phyloP scores from a whole-genome alignment of 1,140 invertebrate species.

The Dryas iulia region DNA sequence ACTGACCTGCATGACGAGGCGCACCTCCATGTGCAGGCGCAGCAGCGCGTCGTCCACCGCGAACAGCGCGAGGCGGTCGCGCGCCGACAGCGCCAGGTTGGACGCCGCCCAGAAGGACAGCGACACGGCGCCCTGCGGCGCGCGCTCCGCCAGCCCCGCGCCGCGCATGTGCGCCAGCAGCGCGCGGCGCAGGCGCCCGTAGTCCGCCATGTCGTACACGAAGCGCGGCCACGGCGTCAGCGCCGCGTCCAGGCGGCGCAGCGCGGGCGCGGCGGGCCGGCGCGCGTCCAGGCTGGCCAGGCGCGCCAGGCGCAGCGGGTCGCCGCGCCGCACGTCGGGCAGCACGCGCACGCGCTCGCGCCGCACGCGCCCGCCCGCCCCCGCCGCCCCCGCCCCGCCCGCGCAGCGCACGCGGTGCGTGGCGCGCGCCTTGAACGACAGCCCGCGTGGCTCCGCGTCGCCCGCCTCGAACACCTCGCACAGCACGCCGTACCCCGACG shows the following conservation, averaged over 20 bases:
- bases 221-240: slow-evolving; percentile 82
- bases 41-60: slow-evolving; percentile 84
- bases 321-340: slow-evolving; percentile 44
- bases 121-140: slow-evolving; percentile 83
- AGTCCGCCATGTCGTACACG: slow-evolving; percentile 87
- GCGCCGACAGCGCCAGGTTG: slow-evolving; percentile 85
- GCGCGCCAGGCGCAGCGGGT: slow-evolving; percentile 46
- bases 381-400: slow-evolving; percentile 33
- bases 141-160: slow-evolving; percentile 30
- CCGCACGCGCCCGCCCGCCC: slow-evolving; percentile 39
- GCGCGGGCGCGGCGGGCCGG: slow-evolving; percentile 25
- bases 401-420: slow-evolving; percentile 56
- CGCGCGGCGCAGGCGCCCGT: slow-evolving; percentile 52
- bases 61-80: slow-evolving; percentile 82
- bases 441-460: slow-evolving; percentile 21
- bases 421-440: slow-evolving; percentile 63
- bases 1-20: slow-evolving; percentile 46
- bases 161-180: slow-evolving; percentile 52
- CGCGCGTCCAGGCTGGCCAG: slow-evolving; percentile 50
- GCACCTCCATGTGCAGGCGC: slow-evolving; percentile 81
- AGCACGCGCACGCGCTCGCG: slow-evolving; percentile 44
- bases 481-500: slow-evolving; percentile 67
- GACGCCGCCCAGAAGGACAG: slow-evolving; percentile 90
- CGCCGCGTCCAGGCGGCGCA: slow-evolving; percentile 72
- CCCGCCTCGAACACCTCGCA: slow-evolving; percentile 67